These are phyloP conservation scores for Prionace glauca DNA, from an alignment of 2,797 vertebrate species.

Conservation along the genomic window DNA sequence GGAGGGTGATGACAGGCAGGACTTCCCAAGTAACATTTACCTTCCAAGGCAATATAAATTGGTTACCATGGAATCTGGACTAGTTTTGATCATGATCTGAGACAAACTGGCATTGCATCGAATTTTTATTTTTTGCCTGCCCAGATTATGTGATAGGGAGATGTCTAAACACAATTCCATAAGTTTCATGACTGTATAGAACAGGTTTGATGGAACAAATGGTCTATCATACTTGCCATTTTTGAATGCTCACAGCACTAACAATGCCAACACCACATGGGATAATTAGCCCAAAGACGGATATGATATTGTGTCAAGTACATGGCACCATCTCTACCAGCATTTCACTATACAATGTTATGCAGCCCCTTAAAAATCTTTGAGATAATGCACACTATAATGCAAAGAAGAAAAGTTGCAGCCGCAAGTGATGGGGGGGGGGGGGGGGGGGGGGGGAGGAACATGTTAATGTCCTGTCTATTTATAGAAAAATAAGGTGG, in stretches of 20 bases:
- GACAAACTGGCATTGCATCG: neutral
- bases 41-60: neutral
- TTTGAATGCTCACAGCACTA: neutral
- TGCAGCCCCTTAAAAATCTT: neutral
- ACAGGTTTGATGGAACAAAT: neutral
- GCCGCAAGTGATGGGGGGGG: neutral
- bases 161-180: neutral
- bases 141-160: neutral
- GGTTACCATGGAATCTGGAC: neutral
- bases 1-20: neutral
- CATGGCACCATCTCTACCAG: neutral
- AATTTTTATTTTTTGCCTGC: neutral
- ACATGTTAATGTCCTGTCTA: neutral
- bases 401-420: neutral
- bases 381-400: neutral
- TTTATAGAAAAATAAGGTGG: neutral
- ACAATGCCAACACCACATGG: neutral
- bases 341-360: neutral
- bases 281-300: neutral
- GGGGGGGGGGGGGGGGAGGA: neutral
- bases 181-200: neutral
- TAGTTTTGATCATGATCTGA: neutral
- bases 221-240: neutral
- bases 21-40: too few species aligned
- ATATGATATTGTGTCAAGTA: neutral